These are phyloP conservation scores for Xestia xanthographa DNA, from an alignment of 2,888 invertebrate genomes.

Conservation along the genomic window DNA sequence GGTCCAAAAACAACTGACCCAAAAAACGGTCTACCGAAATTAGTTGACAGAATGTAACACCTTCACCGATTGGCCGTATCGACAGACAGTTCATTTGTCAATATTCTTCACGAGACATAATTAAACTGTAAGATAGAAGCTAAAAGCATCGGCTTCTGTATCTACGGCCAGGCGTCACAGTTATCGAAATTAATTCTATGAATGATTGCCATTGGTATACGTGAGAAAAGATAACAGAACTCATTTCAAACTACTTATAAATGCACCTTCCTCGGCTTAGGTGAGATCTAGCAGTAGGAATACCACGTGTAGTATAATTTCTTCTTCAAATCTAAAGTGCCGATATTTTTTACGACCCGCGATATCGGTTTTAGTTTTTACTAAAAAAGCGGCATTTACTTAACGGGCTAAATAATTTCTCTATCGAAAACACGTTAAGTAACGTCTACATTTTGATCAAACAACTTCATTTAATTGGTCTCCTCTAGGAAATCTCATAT, in stretches of 20 bases:
- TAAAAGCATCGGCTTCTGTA: constrained; percentile 88
- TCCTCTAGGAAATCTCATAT: constrained; percentile 78
- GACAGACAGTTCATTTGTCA: constrained; percentile 81
- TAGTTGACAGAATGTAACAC: constrained; percentile 75
- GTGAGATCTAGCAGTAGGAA: constrained; percentile 58
- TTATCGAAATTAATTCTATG: constrained; percentile 88
- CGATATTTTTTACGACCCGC: constrained; percentile 75
- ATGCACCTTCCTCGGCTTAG: constrained; percentile 45
- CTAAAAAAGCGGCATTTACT: constrained; percentile 75
- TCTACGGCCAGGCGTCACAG: constrained; percentile 84
- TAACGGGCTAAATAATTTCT: constrained; percentile 77
- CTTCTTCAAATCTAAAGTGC: constrained; percentile 69
- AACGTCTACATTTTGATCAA: constrained; percentile 83
- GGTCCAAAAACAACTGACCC: constrained; percentile 68
- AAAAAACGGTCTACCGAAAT: constrained; percentile 70
- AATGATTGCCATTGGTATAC: constrained; percentile 82
- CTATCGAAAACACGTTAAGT: constrained; percentile 81
- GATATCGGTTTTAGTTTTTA: constrained; percentile 70
- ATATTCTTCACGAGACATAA: constrained; percentile 76
- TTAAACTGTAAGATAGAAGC: constrained; percentile 82
- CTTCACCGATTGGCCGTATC: constrained; percentile 77
- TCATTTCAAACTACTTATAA: constrained; percentile 70
- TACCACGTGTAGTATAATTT: constrained; percentile 56
- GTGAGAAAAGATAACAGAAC: constrained; percentile 76
- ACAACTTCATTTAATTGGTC: constrained; percentile 83